phyloP scores from a whole-genome alignment of 2,113 vertebrate genomes.

The Ceratotherium simum region DNA sequence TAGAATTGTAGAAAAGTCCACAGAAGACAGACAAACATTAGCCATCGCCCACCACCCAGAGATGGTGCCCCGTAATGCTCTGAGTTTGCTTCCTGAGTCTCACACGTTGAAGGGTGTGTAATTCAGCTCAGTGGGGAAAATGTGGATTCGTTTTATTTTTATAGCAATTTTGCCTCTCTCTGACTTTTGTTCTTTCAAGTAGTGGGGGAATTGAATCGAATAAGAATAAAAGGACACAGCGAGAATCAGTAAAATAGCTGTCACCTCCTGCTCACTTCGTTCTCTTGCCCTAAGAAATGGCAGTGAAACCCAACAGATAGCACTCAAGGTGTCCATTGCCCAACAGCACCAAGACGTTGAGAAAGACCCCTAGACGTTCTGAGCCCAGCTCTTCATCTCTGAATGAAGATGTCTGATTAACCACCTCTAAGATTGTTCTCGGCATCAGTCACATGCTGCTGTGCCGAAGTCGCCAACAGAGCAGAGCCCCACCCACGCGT shows the following conservation, averaged over 20 bases:
- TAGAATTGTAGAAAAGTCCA: background rate
- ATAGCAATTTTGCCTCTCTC: background rate
- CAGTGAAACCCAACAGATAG: too few relatives aligned
- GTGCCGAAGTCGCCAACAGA: rapidly evolving
- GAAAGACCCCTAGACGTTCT: too few relatives aligned
- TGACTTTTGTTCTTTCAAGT: background rate
- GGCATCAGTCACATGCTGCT: rapidly evolving
- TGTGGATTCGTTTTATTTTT: background rate
- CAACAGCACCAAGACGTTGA: background rate
- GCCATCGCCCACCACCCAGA: background rate
- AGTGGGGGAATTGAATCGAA: background rate
- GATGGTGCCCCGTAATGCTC: background rate
- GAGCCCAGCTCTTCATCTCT: too few relatives aligned
- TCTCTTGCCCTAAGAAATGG: background rate
- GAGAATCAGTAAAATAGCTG: background rate
- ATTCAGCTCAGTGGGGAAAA: background rate
- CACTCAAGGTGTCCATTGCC: rapidly evolving
- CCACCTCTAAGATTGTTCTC: rapidly evolving
- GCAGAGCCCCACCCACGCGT: rapidly evolving
- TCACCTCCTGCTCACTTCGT: rapidly evolving
- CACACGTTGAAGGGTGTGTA: too few relatives aligned
- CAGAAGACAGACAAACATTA: rapidly evolving
- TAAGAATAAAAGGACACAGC: rapidly evolving
- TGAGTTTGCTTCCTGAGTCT: rapidly evolving
- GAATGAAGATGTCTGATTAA: rapidly evolving